Conservation (phyloP, 2,888 invertebrate genomes). For the Stramonita haemastoma region DNA sequence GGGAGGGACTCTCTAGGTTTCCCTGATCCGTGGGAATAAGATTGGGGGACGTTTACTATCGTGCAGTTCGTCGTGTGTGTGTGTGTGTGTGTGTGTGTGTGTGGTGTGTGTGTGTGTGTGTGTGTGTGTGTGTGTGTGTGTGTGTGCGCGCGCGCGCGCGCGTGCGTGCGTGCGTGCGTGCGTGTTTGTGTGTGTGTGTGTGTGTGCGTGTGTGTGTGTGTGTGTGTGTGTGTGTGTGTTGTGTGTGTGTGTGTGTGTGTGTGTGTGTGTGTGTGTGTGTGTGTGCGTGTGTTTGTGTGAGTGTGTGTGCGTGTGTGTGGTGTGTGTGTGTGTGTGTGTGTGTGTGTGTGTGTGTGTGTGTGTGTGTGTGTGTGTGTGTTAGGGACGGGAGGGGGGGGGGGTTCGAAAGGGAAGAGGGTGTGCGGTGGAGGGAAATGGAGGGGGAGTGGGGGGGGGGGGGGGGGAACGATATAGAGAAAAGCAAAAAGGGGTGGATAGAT, state of each 20-base stretch:
- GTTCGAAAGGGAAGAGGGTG: not conserved
- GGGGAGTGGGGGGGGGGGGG: not conserved
- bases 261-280: conserved; percentile 7
- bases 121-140: not conserved
- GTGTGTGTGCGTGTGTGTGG: not conserved
- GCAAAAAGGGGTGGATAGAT: not conserved
- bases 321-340: not conserved
- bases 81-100: no score
- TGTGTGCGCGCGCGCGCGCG: not conserved
- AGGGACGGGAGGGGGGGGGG: no score
- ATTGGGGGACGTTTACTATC: not conserved
- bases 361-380: no score
- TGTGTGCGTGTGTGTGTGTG: not conserved
- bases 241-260: not conserved
- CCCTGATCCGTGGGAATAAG: not conserved
- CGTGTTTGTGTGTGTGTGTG: conserved; percentile 16
- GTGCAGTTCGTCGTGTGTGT: no score
- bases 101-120: no score
- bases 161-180: not conserved
- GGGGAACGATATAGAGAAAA: not conserved
- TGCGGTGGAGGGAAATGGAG: not conserved
- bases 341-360: no score
- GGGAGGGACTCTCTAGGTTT: not conserved
- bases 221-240: no score
- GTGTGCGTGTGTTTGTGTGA: not conserved